Evolutionary conservation across 2,888 invertebrate species (phyloP), one percentile per base, ranked within the genome.

Genomic region (Acleris literana): DNA sequence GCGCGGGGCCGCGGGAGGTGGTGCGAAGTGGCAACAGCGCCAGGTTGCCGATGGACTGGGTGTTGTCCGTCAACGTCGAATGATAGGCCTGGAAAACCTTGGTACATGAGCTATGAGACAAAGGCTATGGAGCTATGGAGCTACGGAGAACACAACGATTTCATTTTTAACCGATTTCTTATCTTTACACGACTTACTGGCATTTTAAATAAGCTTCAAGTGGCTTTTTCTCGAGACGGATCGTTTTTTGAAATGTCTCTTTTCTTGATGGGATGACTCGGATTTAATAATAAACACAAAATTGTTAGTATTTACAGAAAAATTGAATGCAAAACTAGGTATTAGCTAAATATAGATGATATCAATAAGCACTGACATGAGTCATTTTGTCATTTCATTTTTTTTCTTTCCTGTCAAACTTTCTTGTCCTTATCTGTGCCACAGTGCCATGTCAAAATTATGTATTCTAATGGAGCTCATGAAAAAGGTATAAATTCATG

Each of bases 11-110:
- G 76, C 99, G 94, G 82, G 95, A 97, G 77, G 96, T 96, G 0
- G 99, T 99, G 73, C 96, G 95, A 60, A 99, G 88, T 9, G 99
- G 99, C 71, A 99, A 88, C 63, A 99, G 87, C 1, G 99, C 99
- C 93, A 98, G 95, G 84, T 99, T 99, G 11, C 99, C 99, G 58
- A 99, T 94, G 33, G 94, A 92, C 76, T 95, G 94, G 60, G 94
- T 94, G 75, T 95, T 94, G 65, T 96, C 95, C 39, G 95, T 93
- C 78, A 98, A 95, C 76, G 96, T 96, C 0, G 99, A 99, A 88
- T 99, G 99, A 93, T 99, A 99, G 2, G 99, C 99, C 98, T 98
- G 84, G 63, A 93, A 89, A 39, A 39, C 39, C 4, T 39, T 39
- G 39, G 13, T 39, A 39, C 13, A 13, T 39, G 3, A 13, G 39